phyloP scores from a whole-genome alignment of 2,113 vertebrate genomes.

The Pangasianodon gigas region DNA sequence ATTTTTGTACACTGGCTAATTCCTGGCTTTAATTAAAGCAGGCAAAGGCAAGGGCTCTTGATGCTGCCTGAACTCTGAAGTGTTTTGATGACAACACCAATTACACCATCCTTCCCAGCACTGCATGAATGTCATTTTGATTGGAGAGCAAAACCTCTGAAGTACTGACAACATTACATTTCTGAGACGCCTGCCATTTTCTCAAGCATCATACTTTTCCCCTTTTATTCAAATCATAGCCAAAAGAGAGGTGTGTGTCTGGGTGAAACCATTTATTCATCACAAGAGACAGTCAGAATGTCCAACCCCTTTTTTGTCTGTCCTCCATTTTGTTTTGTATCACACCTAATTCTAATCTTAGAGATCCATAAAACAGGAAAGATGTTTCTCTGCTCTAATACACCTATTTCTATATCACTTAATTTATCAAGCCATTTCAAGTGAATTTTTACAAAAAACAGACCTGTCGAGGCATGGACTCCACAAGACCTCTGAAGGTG shows the following conservation, averaged over 20 bases:
- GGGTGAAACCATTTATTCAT: slow-evolving; percentile 35
- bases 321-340: not conserved
- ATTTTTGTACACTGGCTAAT: slow-evolving; percentile 36
- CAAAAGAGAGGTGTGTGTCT: slow-evolving; percentile 34
- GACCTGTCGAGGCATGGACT: too few species aligned
- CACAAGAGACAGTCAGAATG: slow-evolving; percentile 33
- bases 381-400: not conserved
- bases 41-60: slow-evolving; percentile 39
- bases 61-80: slow-evolving; percentile 53
- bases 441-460: too few species aligned
- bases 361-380: not conserved
- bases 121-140: slow-evolving; percentile 44
- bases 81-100: slow-evolving; percentile 59
- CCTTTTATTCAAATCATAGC: slow-evolving; percentile 6
- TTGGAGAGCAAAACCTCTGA: slow-evolving; percentile 36
- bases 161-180: slow-evolving; percentile 14
- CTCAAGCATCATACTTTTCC: not conserved
- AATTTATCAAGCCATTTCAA: too few species aligned
- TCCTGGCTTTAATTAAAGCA: slow-evolving; percentile 55
- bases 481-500: too few species aligned
- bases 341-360: not conserved
- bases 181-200: slow-evolving; percentile 22
- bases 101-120: slow-evolving; percentile 45
- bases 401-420: too few species aligned
- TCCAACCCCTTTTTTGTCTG: not conserved